Evolutionary conservation across 2,888 invertebrate genomes (phyloP).

Genomic region (Stictocephala bisonia): DNA sequence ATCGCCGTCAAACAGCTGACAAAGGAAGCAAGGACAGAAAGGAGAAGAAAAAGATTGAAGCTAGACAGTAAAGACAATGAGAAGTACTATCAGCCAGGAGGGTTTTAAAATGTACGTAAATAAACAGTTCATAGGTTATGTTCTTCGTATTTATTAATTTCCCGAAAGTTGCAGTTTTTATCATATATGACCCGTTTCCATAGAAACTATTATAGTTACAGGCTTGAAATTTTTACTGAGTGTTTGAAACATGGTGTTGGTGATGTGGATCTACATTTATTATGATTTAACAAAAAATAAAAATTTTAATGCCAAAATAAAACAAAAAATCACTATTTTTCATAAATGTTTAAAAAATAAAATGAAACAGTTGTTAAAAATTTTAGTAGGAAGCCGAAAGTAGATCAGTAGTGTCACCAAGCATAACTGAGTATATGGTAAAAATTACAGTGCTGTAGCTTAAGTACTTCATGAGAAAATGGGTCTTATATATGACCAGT

Average conservation of each 20-base stretch:
- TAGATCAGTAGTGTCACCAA: neutral
- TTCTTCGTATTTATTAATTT: too few relatives aligned
- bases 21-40: neutral
- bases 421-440: neutral
- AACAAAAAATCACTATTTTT: too few relatives aligned
- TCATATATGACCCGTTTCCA: too few relatives aligned
- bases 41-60: neutral
- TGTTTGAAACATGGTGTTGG: neutral
- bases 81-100: neutral
- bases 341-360: neutral
- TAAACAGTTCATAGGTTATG: too few relatives aligned
- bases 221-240: neutral
- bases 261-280: slow-evolving; percentile 4
- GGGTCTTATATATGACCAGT: too few relatives aligned
- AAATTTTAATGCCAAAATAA: neutral
- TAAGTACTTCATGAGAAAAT: too few relatives aligned
- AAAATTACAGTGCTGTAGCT: neutral
- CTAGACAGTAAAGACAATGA: neutral
- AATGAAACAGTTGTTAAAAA: neutral
- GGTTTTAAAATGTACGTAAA: too few relatives aligned
- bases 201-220: too few relatives aligned
- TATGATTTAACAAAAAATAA: neutral
- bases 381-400: neutral
- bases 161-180: too few relatives aligned
- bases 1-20: neutral